Conservation (phyloP, 2,113 vertebrate genomes). For the Neoarius graeffei region DNA sequence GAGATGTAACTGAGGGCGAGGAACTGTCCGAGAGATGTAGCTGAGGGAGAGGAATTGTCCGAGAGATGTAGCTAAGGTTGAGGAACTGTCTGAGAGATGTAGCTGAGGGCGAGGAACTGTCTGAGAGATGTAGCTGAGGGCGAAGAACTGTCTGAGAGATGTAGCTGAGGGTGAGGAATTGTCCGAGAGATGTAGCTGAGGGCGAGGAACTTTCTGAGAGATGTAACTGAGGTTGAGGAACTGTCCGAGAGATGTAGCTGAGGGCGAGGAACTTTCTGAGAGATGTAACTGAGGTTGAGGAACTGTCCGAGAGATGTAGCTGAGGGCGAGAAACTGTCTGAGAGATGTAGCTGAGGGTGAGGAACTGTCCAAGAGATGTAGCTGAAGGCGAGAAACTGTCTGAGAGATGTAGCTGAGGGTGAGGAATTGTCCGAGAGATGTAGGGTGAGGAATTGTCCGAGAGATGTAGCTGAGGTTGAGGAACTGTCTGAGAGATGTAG, state of each 20-base stretch:
- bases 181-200: not conserved
- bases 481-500: not conserved
- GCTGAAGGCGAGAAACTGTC: not conserved
- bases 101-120: not conserved
- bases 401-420: not conserved
- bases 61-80: not conserved
- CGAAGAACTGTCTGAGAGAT: not conserved
- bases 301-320: not conserved
- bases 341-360: not conserved
- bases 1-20: not conserved
- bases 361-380: not conserved
- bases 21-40: not conserved
- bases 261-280: not conserved
- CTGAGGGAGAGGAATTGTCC: not conserved
- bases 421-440: not conserved
- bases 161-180: not conserved
- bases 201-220: not conserved
- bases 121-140: not conserved
- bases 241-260: not conserved
- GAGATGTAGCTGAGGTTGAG: not conserved
- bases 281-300: not conserved
- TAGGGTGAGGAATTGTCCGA: not conserved
- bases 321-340: not conserved
- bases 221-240: not conserved
- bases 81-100: not conserved